These are phyloP conservation scores for Phymatocera aterrima DNA, from an alignment of 2,888 invertebrate species.

Conservation along the genomic window DNA sequence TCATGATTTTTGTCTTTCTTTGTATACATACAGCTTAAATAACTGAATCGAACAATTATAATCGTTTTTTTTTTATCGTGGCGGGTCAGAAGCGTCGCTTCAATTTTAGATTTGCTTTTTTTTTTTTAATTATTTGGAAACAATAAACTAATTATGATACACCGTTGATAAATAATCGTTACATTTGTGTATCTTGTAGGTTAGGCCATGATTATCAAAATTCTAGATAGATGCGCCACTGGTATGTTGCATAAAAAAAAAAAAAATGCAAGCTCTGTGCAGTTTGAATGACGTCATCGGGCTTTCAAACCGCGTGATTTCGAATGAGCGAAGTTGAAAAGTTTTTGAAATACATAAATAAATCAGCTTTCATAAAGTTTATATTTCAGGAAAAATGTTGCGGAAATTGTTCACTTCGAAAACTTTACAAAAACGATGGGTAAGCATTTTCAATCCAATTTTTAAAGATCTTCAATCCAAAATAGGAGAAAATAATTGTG, in stretches of 20 bases:
- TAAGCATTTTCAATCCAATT: background rate
- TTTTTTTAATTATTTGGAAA: constrained; percentile 3
- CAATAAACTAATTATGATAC: background rate
- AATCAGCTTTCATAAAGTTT: background rate
- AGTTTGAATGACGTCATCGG: background rate
- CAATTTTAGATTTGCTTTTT: background rate
- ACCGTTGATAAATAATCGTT: constrained; percentile 11
- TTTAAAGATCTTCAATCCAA: background rate
- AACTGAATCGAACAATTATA: background rate
- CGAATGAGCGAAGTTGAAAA: background rate
- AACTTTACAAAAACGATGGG: constrained; percentile 22
- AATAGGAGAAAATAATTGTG: no score
- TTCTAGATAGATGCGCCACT: background rate
- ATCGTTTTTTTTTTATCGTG: background rate
- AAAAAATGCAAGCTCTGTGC: background rate
- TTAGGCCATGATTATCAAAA: background rate
- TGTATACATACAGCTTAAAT: background rate
- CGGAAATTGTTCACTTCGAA: background rate
- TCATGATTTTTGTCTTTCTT: constrained; percentile 78
- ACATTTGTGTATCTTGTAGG: constrained; percentile 9
- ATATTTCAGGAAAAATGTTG: constrained; percentile 17
- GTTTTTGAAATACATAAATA: background rate
- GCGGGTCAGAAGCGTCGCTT: background rate
- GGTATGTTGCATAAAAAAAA: background rate
- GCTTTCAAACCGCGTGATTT: background rate